Base-by-base conservation (phyloP, 53 echinoderm and acorn worm species). In the Paracentrotus lividus region DNA sequence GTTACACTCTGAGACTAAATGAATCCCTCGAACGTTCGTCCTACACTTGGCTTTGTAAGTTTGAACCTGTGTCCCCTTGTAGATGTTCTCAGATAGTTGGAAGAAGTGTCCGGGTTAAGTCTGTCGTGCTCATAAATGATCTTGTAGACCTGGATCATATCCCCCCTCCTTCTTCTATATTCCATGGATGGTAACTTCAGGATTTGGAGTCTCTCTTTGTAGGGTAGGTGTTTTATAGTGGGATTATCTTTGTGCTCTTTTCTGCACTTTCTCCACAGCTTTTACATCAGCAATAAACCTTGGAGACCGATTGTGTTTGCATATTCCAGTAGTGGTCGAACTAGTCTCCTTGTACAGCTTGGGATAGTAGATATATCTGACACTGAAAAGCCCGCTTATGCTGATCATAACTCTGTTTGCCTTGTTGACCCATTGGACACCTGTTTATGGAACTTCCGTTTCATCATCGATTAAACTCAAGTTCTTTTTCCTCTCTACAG, bases 261-360 rank as follows among this genome's bases (percentile, higher is more conserved):
- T 84, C 84, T 84, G 84, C 4, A 49, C 81, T 49, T 27, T 81
- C 81, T 81, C 45, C 0, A 81, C 18, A 13, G 26, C 65, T n/a
- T 26, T 65, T 33, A 34, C 67, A 49, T 84, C 84, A 23, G 84
- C 10, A 47, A 84, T 26, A 29, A 8, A 45, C 23, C 45, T 2
- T 8, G 78, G 78, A 23, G 44, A 44, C 81, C 18, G 49, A 84
- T 84, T n/a, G n/a, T 14, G 29, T 84, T 47, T 47, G 0, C 81
- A 23, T 43, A 78, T 8, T 78, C 45, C 14, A 43, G 43, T 42
- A 78, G 42, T 4, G 81, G 81, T 43, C 0, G 45, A 24, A 84
- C 84, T 47, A 84, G 47, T 45, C 49, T n/a, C 84, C 6, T 84
- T 84, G 29, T 24, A 84, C 44, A 84, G 68, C 16, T 68, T 68